phyloP scores from a whole-genome alignment of 2,797 vertebrate species.

The Notolabrus celidotus region DNA sequence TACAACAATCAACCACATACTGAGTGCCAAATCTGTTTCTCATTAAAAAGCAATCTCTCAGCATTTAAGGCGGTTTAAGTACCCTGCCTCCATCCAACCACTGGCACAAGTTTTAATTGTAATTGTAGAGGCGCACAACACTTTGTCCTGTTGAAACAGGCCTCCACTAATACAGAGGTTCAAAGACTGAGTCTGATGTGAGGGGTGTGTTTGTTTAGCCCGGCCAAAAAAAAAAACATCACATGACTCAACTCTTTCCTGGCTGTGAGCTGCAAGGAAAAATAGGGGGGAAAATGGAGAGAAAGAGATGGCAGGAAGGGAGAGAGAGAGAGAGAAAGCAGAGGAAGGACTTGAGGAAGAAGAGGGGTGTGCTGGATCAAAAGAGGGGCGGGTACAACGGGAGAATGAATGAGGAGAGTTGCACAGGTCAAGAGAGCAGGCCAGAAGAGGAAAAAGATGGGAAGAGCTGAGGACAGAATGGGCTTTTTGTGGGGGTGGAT shows the following conservation, averaged over 20 bases:
- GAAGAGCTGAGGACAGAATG: conserved; percentile 37
- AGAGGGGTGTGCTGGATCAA: conserved; percentile 17
- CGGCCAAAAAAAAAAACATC: conserved; percentile 27
- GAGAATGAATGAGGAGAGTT: conserved; percentile 38
- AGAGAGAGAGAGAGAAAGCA: conserved; percentile 29
- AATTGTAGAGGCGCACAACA: conserved; percentile 31
- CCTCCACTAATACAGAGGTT: conserved; percentile 45
- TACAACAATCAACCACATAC: conserved; percentile 66
- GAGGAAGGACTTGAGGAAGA: conserved; percentile 27
- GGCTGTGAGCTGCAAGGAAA: conserved; percentile 26
- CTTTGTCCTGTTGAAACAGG: conserved; percentile 24
- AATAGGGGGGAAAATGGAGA: not conserved
- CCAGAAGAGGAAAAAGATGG: conserved; percentile 35
- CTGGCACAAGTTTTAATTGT: conserved; percentile 53
- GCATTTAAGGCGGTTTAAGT: conserved; percentile 45
- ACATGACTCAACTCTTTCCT: conserved; percentile 59
- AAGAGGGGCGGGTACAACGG: conserved; percentile 3
- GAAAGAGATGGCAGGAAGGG: not conserved
- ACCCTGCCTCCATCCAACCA: conserved; percentile 30
- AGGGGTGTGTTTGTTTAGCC: conserved; percentile 46
- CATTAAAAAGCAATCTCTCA: conserved; percentile 70
- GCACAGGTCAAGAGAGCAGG: conserved; percentile 48
- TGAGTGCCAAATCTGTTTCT: conserved; percentile 66
- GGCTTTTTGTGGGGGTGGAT: conserved; percentile 64
- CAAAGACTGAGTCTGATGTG: conserved; percentile 52